Percentiles rank a stretch among this genome's conserved stretches.
Conservation (phyloP, 2,113 vertebrate genomes). For the Eptesicus fuscus region DNA sequence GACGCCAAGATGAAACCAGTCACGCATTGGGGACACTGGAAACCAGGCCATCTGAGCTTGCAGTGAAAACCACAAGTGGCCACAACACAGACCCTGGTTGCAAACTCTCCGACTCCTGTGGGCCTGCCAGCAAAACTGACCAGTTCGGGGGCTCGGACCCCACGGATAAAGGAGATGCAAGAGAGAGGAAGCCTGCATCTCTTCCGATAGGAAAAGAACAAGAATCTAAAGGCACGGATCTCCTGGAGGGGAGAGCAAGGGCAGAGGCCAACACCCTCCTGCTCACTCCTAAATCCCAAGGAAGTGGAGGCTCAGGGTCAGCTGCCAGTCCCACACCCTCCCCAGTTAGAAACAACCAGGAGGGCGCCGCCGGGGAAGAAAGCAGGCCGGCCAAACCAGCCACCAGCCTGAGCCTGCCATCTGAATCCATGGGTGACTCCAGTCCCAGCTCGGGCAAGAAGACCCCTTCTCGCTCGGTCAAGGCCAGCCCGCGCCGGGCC, state of each 20-base stretch:
- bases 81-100: neutral
- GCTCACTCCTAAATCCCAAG: conserved; percentile 58
- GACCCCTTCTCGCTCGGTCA: conserved; percentile 49
- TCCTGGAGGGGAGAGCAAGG: conserved; percentile 40
- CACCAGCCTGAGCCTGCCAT: conserved; percentile 61
- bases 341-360: conserved; percentile 51
- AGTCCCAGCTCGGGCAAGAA: conserved; percentile 54
- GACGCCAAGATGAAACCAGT: conserved; percentile 58
- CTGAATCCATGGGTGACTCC: conserved; percentile 47
- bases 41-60: conserved; percentile 5
- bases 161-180: neutral
- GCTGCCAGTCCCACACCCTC: neutral
- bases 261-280: conserved; percentile 52
- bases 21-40: neutral
- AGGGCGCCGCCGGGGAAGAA: neutral
- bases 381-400: neutral
- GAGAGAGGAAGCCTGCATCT: conserved; percentile 52
- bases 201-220: conserved; percentile 33
- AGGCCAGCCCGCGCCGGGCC: conserved; percentile 66
- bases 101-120: neutral
- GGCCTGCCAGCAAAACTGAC: neutral
- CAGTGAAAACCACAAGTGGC: conserved; percentile 9
- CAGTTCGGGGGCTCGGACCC: neutral
- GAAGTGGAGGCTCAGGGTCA: neutral
- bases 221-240: neutral